Base-by-base conservation (phyloP, 2,888 invertebrate species). In the Alentia gelatinosa region DNA sequence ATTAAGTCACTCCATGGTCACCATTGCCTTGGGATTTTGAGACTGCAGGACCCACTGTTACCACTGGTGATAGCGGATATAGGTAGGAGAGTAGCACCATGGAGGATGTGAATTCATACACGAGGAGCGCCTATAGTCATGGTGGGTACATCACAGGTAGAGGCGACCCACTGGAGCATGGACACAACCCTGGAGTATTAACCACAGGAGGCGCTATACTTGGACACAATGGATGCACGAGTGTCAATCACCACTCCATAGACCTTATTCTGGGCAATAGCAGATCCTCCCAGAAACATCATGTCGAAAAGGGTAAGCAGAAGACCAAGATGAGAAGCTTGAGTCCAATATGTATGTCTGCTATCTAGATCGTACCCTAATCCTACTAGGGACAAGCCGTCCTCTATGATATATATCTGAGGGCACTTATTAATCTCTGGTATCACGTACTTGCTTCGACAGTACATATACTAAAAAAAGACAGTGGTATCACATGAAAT, bases 291-390 rank as follows among this genome's bases (percentile, higher is more conserved):
- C 42, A 42, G 26, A 86, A 86, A 12, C 26, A 86, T 15, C 86
- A 40, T 33, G 26, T 47, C n/a, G 86, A 86, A 33, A 86, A 86
- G n/a, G 86, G 86, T 86, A 86, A 33, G 79, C n/a, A n/a, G n/a
- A n/a, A n/a, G n/a, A n/a, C n/a, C n/a, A n/a, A n/a, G n/a, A n/a
- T n/a, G n/a, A n/a, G n/a, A n/a, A n/a, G n/a, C n/a, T n/a, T n/a
- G n/a, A n/a, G n/a, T n/a, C n/a, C n/a, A n/a, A n/a, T n/a, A n/a
- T n/a, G n/a, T n/a, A n/a, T n/a, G n/a, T n/a, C n/a, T n/a, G n/a
- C n/a, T n/a, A n/a, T n/a, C n/a, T n/a, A n/a, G n/a, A n/a, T n/a
- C n/a, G n/a, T n/a, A n/a, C n/a, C n/a, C n/a, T n/a, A n/a, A n/a
- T n/a, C n/a, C n/a, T n/a, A n/a, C n/a, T n/a, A n/a, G n/a, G n/a